Evolutionary conservation across 2,888 invertebrate species (phyloP), one percentile per base, ranked within the genome.

Genomic region (Stenodema calcarata): DNA sequence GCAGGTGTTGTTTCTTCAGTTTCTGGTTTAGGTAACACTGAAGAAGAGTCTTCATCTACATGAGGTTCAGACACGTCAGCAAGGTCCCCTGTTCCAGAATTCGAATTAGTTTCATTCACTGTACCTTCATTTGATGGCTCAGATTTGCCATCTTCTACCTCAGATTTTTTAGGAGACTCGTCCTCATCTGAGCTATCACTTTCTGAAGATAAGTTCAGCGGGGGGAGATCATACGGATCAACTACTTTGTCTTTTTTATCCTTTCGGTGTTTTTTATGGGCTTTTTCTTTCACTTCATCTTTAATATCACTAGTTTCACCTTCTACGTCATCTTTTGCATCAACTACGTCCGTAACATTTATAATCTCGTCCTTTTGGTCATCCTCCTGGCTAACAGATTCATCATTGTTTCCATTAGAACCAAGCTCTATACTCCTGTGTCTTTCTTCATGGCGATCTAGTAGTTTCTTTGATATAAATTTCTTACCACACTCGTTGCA

Each of bases 401-500:
- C 88, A 23, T 86, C 87, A 28, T 88, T 81, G 12, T 75, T 88
- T 1, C 16, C 47, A 41, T 41, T 73, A 9, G 18, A 16, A 28
- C 88, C 88, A 11, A 86, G 28, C 27, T 86, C 88, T 73, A 87
- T 83, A 81, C 90, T 90, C 73, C 91, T 92, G 91, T 96, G 96
- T 87, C 92, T 92, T 54, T 92, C 92, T 87, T 93, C 92, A 91
- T 97, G 97, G 90, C 95, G 96, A 16, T 92, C 90, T 41, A 96
- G 91, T 28, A 97, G 91, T 90, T 95, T 96, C 89, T 94, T 94
- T 0, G 97, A 97, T 81, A 97, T 94, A 91, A 96, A 97, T 89
- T 94, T 94, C 90, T 96, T 95, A 9, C 93, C 92, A 90, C 97
- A 97, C 90, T 95, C 95, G 28, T 92, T 92, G 90, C 97, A 97